Conservation (phyloP, 2,113 vertebrate genomes). For the Nycticorax nycticorax region DNA sequence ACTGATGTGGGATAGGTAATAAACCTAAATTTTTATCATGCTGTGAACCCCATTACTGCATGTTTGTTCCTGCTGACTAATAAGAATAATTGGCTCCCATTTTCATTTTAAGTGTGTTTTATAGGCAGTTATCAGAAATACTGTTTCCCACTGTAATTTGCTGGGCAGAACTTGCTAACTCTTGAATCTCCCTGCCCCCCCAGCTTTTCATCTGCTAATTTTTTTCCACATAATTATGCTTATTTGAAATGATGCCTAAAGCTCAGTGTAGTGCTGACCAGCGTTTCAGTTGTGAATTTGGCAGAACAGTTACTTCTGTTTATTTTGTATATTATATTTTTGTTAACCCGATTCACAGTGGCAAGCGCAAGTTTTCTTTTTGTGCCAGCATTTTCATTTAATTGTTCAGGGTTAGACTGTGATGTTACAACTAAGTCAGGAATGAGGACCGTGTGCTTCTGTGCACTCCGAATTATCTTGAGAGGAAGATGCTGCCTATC, state of each 20-base stretch:
- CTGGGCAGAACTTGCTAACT: neutral
- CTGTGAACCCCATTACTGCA: slow-evolving; percentile 11
- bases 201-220: neutral
- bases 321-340: neutral
- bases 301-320: neutral
- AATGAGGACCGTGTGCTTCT: neutral
- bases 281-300: neutral
- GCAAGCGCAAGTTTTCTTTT: neutral
- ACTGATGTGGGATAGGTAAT: neutral
- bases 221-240: neutral
- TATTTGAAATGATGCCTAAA: neutral
- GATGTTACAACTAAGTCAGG: neutral
- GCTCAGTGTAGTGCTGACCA: neutral
- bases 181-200: neutral
- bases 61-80: slow-evolving; percentile 25
- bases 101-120: slow-evolving; percentile 1
- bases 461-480: neutral
- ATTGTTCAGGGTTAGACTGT: neutral
- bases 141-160: neutral
- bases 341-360: neutral
- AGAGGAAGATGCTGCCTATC: neutral
- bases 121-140: slow-evolving; percentile 10
- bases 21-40: slow-evolving; percentile 13
- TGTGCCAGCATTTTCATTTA: neutral
- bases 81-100: neutral